Evolutionary conservation across 2,113 vertebrate genomes (phyloP), one percentile per base, ranked within the genome.

Genomic region (Lasiurus cinereus): DNA sequence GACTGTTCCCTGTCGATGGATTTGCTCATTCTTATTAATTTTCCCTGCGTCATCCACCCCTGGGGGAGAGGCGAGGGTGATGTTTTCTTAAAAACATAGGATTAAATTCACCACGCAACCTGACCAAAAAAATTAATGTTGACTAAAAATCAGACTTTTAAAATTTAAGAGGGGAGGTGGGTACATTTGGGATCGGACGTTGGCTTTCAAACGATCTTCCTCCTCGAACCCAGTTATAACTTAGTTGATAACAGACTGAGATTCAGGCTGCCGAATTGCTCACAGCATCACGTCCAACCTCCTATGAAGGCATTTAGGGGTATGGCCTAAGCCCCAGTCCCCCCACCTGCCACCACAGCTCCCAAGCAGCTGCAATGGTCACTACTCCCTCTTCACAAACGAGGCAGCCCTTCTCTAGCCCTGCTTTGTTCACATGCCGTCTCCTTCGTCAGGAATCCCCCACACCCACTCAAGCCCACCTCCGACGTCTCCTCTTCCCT

Each of bases 81-180:
- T 77, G 12, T 59, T 39, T 46, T 83, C 96, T 69, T 74, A 82
- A 91, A 93, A 78, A 91, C 13, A 36, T 36, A 79, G 74, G 78
- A 76, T 97, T 83, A 82, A 59, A 93, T 91, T 95, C 43, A 87
- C 52, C 33, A 11, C 22, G 76, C 78, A 93, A 70, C 31, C 39
- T 88, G 48, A 76, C 69, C 69, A 7, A 24, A 62, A 39, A 85
- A 54, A 18, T 16, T 18, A 16, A 74, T 70, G 76, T 70, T 59
- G 70, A 94, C 52, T 67, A 52, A 93, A 89, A 91, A 13, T 5
- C 14, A 94, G 39, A 6, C 11, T 3, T 84, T 59, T 29, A 6
- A 4, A 3, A 7, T 33, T 78, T 86, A 76, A 70, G 29, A 48
- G 67, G 66, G 36, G 33, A 89, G 86, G 24, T 52, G 52, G 70